Evolutionary conservation across 1,140 invertebrate genomes (phyloP).

Genomic region (Nylanderia fulva): DNA sequence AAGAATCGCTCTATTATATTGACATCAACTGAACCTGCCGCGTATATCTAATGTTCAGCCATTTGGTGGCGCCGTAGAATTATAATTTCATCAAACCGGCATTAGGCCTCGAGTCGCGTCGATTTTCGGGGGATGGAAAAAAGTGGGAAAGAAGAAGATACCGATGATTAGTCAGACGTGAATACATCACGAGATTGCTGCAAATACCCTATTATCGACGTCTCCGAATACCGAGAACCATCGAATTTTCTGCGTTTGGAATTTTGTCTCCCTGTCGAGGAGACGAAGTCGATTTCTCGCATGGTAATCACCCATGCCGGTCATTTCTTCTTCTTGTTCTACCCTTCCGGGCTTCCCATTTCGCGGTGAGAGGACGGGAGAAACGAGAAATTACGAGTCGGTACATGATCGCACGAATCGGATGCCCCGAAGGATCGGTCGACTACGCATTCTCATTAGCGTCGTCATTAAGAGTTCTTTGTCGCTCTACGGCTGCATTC

Average conservation of each 20-base stretch:
- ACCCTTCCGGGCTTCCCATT: background rate
- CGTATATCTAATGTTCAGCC: constrained; percentile 67
- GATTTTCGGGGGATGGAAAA: constrained; percentile 28
- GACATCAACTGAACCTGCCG: constrained; percentile 71
- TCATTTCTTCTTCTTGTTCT: constrained; percentile 24
- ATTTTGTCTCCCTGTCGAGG: background rate
- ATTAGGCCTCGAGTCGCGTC: constrained; percentile 64
- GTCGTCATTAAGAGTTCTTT: constrained; percentile 64
- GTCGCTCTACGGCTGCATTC: constrained; percentile 30
- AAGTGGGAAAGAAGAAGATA: background rate
- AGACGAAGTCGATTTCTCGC: constrained; percentile 20
- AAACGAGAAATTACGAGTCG: constrained; percentile 58
- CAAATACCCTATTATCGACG: constrained; percentile 35
- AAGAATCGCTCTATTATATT: constrained; percentile 79
- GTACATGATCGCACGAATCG: constrained; percentile 62
- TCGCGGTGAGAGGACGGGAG: background rate
- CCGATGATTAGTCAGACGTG: constrained; percentile 26
- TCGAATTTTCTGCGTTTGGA: constrained; percentile 12
- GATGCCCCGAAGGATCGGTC: constrained; percentile 67
- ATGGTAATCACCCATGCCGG: constrained; percentile 31
- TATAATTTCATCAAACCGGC: constrained; percentile 79
- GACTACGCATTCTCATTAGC: constrained; percentile 60
- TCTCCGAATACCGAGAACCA: background rate
- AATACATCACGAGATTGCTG: background rate
- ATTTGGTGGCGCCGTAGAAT: constrained; percentile 74